Evolutionary conservation across 2,113 vertebrate genomes (phyloP).

Genomic region (Seriola rivoliana): DNA sequence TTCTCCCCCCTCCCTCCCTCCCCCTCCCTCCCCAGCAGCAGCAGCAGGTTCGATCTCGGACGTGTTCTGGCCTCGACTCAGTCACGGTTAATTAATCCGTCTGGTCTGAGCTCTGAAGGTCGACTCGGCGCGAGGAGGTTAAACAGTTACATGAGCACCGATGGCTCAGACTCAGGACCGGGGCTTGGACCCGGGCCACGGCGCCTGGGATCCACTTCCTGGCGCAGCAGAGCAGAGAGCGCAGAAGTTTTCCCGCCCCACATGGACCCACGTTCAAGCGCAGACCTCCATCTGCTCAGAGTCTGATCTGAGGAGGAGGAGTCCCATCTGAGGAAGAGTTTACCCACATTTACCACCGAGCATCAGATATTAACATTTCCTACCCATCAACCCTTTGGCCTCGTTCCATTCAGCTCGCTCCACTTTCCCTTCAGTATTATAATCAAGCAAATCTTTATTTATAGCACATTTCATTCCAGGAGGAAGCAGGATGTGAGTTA

Average conservation of each 20-base stretch:
- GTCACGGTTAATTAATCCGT: slow-evolving; percentile 27
- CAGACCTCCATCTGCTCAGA: slow-evolving; percentile 35
- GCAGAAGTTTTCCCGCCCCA: slow-evolving; percentile 6
- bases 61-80: slow-evolving; percentile 13
- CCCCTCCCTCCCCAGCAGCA: too few species aligned
- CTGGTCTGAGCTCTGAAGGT: slow-evolving; percentile 30
- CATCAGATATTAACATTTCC: not conserved
- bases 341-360: not conserved
- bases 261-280: slow-evolving; percentile 4
- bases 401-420: not conserved
- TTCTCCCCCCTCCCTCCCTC: not conserved
- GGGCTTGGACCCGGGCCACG: not conserved
- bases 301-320: slow-evolving; percentile 22
- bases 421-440: not conserved
- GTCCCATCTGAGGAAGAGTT: slow-evolving; percentile 17
- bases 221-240: slow-evolving; percentile 3
- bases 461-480: too few species aligned
- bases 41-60: not conserved
- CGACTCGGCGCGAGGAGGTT: slow-evolving; percentile 23
- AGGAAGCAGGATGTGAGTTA: too few species aligned
- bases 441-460: not conserved
- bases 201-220: not conserved
- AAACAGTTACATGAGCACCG: slow-evolving; percentile 25
- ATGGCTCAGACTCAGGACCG: slow-evolving; percentile 28
- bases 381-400: not conserved